Base-by-base conservation (phyloP, 2,888 invertebrate genomes). In the Polietes domitor region DNA sequence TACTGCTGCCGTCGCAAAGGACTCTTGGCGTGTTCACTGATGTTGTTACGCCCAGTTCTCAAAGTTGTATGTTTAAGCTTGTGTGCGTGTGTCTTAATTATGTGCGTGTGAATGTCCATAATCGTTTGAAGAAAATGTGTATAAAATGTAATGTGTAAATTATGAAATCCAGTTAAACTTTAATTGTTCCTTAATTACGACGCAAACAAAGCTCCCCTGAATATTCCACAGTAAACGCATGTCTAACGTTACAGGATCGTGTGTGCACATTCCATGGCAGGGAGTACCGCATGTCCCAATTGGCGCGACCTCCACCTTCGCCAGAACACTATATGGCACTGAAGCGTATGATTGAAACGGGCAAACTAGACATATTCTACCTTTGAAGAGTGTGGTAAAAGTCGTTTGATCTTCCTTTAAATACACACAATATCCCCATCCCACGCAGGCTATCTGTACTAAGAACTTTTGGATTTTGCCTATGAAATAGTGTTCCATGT, bases 341-440 rank as follows among this genome's bases (percentile, higher is more conserved):
- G 41, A 91, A 90, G 82, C 87, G 89, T 76, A 91, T 91, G 92
- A 89, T 92, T 85, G 91, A 91, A 85, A 87, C 88, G 63, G 91
- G 91, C 75, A 88, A 78, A 63, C 81, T 91, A 81, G 89, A 90
- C 85, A 86, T 91, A 19, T 91, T 88, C 82, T 91, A 92, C 88
- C 87, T 91, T 73, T 91, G 87, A 89, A 15, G 12, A 43, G 21
- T 9, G 24, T 28, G 84, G 77, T 65, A 80, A 79, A 19, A 74
- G 43, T 77, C 32, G 47, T 53, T 17, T 28, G 47, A 63, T 21
- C 12, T 55, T 24, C 37, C n/a, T n/a, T 21, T 9, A 73, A 21
- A 63, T 55, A 4, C 17, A 17, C 19, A 2, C 50, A 2, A 4
- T 75, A 12, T n/a, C 6, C 65, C 12, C 53, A 15, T 43, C 53